Base-by-base conservation (phyloP, 1,140 invertebrate species). In the Parapsyche elsis region DNA sequence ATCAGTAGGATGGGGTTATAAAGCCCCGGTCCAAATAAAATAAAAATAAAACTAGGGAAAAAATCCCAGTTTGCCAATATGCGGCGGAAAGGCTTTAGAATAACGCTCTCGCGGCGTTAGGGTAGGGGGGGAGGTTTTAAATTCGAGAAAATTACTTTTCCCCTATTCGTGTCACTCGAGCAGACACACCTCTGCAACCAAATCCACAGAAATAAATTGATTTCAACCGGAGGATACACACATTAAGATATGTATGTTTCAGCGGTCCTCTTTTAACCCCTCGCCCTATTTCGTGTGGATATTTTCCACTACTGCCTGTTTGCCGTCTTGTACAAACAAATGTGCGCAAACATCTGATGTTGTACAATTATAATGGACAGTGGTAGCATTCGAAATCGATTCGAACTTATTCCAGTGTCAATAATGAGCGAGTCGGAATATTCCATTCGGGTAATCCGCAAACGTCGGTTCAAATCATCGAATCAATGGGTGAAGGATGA, bases 71-170 rank as follows among this genome's bases (percentile, higher is more conserved):
- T 26, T 24, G 19, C 44, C 71, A 73, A 67, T 67, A 67, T 67
- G 64, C 64, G 64, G 64, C 71, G 45, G 64, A 73, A 73, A 73
- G 38, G 71, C 49, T 75, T 75, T 75, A 57, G 16, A 57, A 57
- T 75, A 49, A 75, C 53, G 24, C 64, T 26, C 9, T 67, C 64
- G n/a, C 7, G 5, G 64, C 1, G 49, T n/a, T n/a, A n/a, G 10
- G 12, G 16, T 4, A 23, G 9, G 9, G 46, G 46, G 46, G 24
- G 45, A 75, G 16, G 12, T 75, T 75, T 75, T 75, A 75, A 75
- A 75, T 75, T 75, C 73, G 45, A 75, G 64, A 67, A 67, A 67
- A 67, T 67, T 67, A 67, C 64, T 67, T 67, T 67, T 67, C 23
- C 16, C 10, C 49, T 53, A 53, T 53, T 38, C 30, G 30, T 38